Evolutionary conservation across 1,140 invertebrate species (phyloP).

Genomic region (Nasonia longicornis): DNA sequence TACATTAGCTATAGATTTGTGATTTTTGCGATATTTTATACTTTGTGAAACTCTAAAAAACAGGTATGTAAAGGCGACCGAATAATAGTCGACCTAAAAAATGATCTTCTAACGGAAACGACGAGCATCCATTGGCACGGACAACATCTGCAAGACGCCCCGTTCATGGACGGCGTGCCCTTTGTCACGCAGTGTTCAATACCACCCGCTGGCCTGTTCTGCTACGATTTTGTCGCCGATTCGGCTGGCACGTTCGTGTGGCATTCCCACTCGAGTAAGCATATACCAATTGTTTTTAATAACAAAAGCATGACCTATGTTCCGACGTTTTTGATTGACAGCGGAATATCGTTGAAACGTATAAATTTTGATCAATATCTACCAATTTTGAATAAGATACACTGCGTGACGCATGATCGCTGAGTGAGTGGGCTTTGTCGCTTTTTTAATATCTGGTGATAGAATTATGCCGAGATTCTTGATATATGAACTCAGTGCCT

Average conservation of each 20-base stretch:
- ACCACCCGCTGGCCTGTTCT: slow-evolving; percentile 68
- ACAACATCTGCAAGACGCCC: slow-evolving; percentile 60
- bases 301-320: background rate
- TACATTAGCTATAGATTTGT: too few species aligned
- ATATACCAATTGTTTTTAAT: background rate
- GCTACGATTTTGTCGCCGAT: slow-evolving; percentile 67
- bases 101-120: slow-evolving; percentile 61
- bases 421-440: background rate
- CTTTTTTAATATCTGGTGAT: too few species aligned
- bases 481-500: too few species aligned
- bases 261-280: slow-evolving; percentile 75
- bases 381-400: too few species aligned
- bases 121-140: slow-evolving; percentile 69
- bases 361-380: background rate
- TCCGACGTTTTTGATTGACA: background rate
- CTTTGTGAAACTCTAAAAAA: too few species aligned
- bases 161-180: slow-evolving; percentile 70
- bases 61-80: slow-evolving; percentile 67
- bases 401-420: too few species aligned
- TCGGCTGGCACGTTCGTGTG: slow-evolving; percentile 75
- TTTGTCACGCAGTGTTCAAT: slow-evolving; percentile 73
- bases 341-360: background rate
- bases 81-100: slow-evolving; percentile 65
- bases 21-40: too few species aligned
- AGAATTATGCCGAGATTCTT: too few species aligned